Conservation (phyloP, 2,888 invertebrate genomes). For the Clunio marinus region DNA sequence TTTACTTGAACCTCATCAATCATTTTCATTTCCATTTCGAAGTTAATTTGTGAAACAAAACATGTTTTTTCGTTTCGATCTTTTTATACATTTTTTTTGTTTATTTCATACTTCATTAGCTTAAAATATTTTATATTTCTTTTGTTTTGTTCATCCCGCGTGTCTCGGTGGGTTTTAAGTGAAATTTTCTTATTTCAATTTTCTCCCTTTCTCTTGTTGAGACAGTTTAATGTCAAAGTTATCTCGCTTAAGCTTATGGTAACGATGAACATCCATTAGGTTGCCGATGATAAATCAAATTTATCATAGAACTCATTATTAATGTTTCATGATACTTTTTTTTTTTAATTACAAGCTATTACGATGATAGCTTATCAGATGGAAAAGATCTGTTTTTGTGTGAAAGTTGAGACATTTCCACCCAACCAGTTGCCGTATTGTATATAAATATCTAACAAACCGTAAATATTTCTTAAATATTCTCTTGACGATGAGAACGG, state of each 20-base stretch:
- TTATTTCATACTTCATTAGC: conserved; percentile 33
- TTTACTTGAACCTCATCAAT: conserved; percentile 37
- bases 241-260: not conserved
- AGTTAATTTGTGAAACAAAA: conserved; percentile 36
- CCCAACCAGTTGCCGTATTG: too few species aligned
- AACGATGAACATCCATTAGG: conserved; percentile 13
- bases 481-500: not conserved
- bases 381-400: too few species aligned
- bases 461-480: too few species aligned
- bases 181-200: too few species aligned
- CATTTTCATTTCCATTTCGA: conserved; percentile 30
- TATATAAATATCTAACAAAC: too few species aligned
- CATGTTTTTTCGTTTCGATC: conserved; percentile 35
- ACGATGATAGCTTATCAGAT: too few species aligned
- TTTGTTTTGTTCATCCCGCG: not conserved
- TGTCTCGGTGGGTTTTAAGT: conserved; percentile 1
- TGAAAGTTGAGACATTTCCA: too few species aligned
- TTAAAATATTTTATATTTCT: conserved; percentile 1
- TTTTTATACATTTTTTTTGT: conserved; percentile 17
- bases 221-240: conserved; percentile 33
- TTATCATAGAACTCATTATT: not conserved
- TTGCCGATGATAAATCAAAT: conserved; percentile 2
- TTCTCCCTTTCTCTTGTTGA: conserved; percentile 16
- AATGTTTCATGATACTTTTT: too few species aligned
- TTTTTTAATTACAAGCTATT: too few species aligned